Base-by-base conservation (phyloP, 2,888 invertebrate genomes). In the Pterostichus niger region DNA sequence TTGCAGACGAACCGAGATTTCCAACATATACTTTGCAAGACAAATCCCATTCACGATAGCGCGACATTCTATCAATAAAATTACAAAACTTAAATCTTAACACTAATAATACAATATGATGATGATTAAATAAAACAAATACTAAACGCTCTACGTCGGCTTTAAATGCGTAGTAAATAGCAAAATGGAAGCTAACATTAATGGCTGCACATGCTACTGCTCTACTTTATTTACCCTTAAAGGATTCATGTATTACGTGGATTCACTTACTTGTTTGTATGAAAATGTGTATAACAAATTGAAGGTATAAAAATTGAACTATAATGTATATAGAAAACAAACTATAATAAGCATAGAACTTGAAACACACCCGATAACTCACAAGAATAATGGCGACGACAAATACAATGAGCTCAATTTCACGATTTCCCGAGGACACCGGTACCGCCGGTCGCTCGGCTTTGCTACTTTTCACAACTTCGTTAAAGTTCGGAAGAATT, bases 1-100 rank as follows among this genome's bases (percentile, higher is more conserved):
- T 96, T 6, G 97, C 97, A 88, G 96, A 97, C 86, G 96, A 96
- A 6, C 97, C 97, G 85, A 98, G 92, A 88, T 97, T 97, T 17
- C 98, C 98, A 33, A 98, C 96, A 89, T 98, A 98, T 0, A 98
- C 97, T 90, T 98, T 98, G 91, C 97, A 97, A 33, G 96, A 95
- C 40, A 96, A 91, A 88, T 96, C 95, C 96, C 96, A 96, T 89
- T 96, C 96, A 85, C 93, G 92, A 87, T 93, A 93, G 85, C 95
- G 94, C 86, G 95, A 95, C 95, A 94, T 95, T 90, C 91, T 89
- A 82, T 81, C 13, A 59, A 59, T 13, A 59, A 59, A 59, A 11
- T 13, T 49, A 40, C 40, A 40, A n/a, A 40, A 40, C 40, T 49
- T 49, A 11, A 49, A 13, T 49, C 13, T n/a, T 49, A 13, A 5